Base-by-base conservation (phyloP, 2,888 invertebrate genomes). In the Mycalesis mineus region DNA sequence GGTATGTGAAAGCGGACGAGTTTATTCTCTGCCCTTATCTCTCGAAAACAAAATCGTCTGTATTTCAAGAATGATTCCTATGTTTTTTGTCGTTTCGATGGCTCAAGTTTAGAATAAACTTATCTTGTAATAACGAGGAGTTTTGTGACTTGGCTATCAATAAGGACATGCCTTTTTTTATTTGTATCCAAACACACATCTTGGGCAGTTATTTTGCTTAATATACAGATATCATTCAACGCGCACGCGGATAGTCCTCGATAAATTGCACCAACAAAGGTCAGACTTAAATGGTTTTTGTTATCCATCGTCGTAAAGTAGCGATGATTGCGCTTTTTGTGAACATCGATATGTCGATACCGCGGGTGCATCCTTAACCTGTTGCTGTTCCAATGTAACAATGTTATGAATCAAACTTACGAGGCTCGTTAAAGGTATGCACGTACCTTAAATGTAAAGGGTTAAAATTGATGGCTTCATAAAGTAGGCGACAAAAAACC, bases 221-320 rank as follows among this genome's bases (percentile, higher is more conserved):
- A 22, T 5, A 22, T 22, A 22, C 22, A 22, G 22, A 22, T 22
- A 22, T 22, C 22, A 22, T 22, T 22, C 22, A n/a, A 45, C 44
- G 29, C n/a, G 31, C 15, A 41, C 29, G 42, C 42, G 29, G 5
- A 29, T 40, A 47, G 51, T 51, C 40, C 51, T 41, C 45, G 41
- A 56, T 59, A 59, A 59, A 59, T 59, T 41, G 47, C n/a, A 11
- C 14, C 29, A 56, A 56, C 11, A 51, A 56, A 59, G 59, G 59
- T 56, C 56, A 59, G 17, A 29, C 11, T 59, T 56, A 59, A 59
- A 56, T 59, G 59, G 56, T 59, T 42, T 52, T 45, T 52, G 51
- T 37, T 47, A 51, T 51, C 45, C 41, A 41, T 29, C 47, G 33
- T 59, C 59, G 48, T 59, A 59, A 59, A 56, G 47, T 41, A 56